Evolutionary conservation across 2,888 invertebrate genomes (phyloP).

Genomic region (Carpatolechia fugitivella): DNA sequence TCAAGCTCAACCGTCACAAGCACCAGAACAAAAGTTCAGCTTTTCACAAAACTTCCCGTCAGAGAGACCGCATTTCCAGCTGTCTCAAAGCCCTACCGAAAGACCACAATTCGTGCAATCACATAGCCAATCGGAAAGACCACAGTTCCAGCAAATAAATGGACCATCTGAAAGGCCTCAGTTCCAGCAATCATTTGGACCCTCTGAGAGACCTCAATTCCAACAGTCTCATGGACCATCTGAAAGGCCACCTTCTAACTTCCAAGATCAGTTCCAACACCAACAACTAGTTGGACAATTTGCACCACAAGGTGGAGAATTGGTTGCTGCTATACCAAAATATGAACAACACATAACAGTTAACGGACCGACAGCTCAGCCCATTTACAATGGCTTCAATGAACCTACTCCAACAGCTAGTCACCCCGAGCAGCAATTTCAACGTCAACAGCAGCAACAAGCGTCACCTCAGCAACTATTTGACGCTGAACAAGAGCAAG

Average conservation of each 20-base stretch:
- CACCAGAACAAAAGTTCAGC: conserved; percentile 38
- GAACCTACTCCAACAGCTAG: conserved; percentile 34
- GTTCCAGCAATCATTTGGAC: conserved; percentile 39
- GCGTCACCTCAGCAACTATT: conserved; percentile 39
- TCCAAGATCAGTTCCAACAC: conserved; percentile 54
- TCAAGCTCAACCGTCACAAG: conserved; percentile 53
- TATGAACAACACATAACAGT: conserved; percentile 88
- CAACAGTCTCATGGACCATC: conserved; percentile 53
- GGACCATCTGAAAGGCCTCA: conserved; percentile 39
- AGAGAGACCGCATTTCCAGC: conserved; percentile 36
- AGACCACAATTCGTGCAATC: conserved; percentile 42
- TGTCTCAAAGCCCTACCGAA: conserved; percentile 40
- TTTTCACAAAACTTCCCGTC: conserved; percentile 47
- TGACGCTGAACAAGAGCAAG: conserved; percentile 64
- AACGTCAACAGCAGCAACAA: conserved; percentile 33
- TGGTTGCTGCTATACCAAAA: conserved; percentile 87
- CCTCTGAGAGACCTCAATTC: conserved; percentile 39
- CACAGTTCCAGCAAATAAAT: conserved; percentile 40
- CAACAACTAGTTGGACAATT: conserved; percentile 71
- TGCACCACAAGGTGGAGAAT: conserved; percentile 84
- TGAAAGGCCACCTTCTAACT: conserved; percentile 37
- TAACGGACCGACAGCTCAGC: conserved; percentile 53
- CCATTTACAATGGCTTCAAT: conserved; percentile 48
- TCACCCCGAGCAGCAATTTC: conserved; percentile 19
- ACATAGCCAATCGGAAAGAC: conserved; percentile 48